A percentile compares a stretch with the other conserved stretches of the same genome.
These are phyloP conservation scores for Acanthoscelides obtectus DNA, from an alignment of 2,888 invertebrate genomes.

Conservation along the genomic window DNA sequence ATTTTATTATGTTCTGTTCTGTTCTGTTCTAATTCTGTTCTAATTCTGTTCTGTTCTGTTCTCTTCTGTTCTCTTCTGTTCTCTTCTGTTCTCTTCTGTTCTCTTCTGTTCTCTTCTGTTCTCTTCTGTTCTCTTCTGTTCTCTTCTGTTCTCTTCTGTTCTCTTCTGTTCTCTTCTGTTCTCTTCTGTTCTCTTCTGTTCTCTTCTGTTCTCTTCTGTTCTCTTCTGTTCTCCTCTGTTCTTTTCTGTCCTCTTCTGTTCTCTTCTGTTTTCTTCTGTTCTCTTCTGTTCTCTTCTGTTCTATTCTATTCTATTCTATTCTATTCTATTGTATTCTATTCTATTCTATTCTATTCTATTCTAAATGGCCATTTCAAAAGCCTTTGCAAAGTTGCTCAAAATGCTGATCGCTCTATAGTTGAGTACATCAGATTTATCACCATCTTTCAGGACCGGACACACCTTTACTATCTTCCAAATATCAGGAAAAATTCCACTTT, in stretches of 20 bases:
- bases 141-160: not conserved
- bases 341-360: not conserved
- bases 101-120: no score
- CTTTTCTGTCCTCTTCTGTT: slow-evolving; percentile 5
- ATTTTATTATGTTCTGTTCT: no score
- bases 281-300: slow-evolving; percentile 1
- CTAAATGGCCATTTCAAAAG: no score
- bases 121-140: no score
- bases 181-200: not conserved
- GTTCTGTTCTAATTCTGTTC: not conserved
- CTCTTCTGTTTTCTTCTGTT: slow-evolving; percentile 2
- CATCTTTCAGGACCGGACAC: no score
- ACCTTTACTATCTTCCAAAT: no score
- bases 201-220: not conserved
- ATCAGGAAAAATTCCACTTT: no score
- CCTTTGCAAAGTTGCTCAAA: not conserved
- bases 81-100: no score
- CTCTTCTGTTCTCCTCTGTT: slow-evolving; percentile 4
- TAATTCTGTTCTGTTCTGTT: not conserved
- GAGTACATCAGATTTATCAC: no score
- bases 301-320: slow-evolving; percentile 5
- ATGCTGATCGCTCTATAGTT: no score
- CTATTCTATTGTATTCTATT: slow-evolving; percentile 2
- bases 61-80: not conserved
- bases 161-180: not conserved